Evolutionary conservation across 2,888 invertebrate species (phyloP).

Genomic region (Thysanoteuthis rhombus): DNA sequence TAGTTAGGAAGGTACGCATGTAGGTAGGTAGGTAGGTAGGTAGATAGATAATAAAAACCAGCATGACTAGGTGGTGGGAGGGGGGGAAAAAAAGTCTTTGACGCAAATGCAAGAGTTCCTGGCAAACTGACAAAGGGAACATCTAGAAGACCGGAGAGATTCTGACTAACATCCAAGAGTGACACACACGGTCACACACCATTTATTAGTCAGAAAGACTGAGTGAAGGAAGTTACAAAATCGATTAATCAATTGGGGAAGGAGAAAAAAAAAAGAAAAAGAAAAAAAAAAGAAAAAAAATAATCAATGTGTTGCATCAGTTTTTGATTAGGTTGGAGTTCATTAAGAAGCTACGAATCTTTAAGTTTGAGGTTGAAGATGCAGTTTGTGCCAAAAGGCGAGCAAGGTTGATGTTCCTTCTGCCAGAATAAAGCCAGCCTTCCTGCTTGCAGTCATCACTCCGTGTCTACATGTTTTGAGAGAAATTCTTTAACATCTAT

Average conservation of each 20-base stretch:
- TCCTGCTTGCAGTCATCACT: neutral
- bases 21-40: neutral
- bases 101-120: neutral
- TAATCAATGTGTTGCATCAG: neutral
- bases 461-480: neutral
- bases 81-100: neutral
- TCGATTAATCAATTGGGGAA: neutral
- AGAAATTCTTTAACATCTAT: slow-evolving; percentile 67
- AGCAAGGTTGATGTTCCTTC: neutral
- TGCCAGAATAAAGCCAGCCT: neutral
- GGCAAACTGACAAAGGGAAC: neutral
- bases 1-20: no score
- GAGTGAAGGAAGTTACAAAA: neutral
- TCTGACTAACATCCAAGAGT: neutral
- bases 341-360: neutral
- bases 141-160: neutral
- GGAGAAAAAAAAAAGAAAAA: neutral
- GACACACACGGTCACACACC: neutral
- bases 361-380: neutral
- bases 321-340: neutral
- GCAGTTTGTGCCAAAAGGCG: neutral
- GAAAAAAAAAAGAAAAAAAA: no score
- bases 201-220: neutral
- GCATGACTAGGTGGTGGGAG: no score
- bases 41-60: neutral